Base-by-base conservation (phyloP, 1,140 invertebrate genomes). In the Heliconius hermathena region DNA sequence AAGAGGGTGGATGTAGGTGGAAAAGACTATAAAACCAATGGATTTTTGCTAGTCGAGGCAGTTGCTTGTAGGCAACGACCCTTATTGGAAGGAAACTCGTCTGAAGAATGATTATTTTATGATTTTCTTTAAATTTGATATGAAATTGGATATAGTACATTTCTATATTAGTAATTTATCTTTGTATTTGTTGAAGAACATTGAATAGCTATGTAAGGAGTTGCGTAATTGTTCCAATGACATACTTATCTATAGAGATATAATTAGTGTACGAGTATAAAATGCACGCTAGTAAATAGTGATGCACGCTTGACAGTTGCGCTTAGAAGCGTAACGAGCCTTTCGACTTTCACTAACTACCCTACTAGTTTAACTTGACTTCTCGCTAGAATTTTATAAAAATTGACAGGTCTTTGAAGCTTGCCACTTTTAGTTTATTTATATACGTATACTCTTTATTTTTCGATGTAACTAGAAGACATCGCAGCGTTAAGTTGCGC, bases 301-400 rank as follows among this genome's bases (percentile, higher is more conserved):
- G 38, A 76, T 76, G 57, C 74, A 38, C 57, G 11, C 66, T 70
- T 3, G 74, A 18, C 54, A 49, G 26, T 33, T 60, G 33, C 73
- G 74, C 57, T 46, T 11, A 57, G n/a, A 52, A 70, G 74, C 74
- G 60, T 76, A 57, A 46, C 74, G 74, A 26, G 36, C 66, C 54
- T 41, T 29, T n/a, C n/a, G 20, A 75, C 74, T 76, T 76, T 76
- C 74, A 76, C 74, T 76, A 26, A 49, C 9, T 33, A 18, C 33
- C n/a, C n/a, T n/a, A n/a, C n/a, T n/a, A 74, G 73, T 54, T 74
- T 74, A 74, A 74, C 22, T 52, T 26, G 41, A 16, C 41, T 26
- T 36, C 8, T 66, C 11, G 60, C 22, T 22, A 29, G 22, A 66
- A 66, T 66, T 66, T 22, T 29, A 0, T 8, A 22, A 3, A 57